Evolutionary conservation across 2,113 vertebrate genomes (phyloP), one percentile per base, ranked within the genome.

Genomic region (Trichechus manatus): DNA sequence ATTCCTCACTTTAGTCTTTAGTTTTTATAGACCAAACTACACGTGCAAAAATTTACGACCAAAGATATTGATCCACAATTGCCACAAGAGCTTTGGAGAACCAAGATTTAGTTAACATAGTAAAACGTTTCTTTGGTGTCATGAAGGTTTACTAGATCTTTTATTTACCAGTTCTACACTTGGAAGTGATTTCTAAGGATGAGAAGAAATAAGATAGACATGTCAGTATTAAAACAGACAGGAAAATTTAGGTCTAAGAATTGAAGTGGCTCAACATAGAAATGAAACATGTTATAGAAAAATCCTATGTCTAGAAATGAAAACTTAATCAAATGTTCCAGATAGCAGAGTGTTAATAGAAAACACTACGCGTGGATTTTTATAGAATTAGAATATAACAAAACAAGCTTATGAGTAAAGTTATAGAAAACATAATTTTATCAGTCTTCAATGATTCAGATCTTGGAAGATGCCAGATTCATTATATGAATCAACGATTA

Each of bases 181-280:
- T 97, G 97, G 70, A 98, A 1, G 0, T 96, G 89, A 97, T 77
- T 96, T 95, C 93, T 61, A 97, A 97, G 70, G 91, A 92, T 79
- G 66, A 87, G 87, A 97, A 97, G 83, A 98, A 97, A 63, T 79
- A 66, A 86, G 95, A 97, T 9, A 64, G 92, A 96, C 42, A 93
- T 39, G 79, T 47, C 81, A 91, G 87, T 95, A 96, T 89, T 92
- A 68, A 77, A 94, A 94, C 68, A 96, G 78, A 97, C 87, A 96
- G 88, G 56, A 96, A 25, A 93, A 96, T 92, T 96, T 97, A 96
- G 70, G 96, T 91, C 17, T 27, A 98, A 98, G 86, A 96, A 96
- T 20, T 64, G 47, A 96, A 83, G n/a, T 63, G 47, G 36, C 14
- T 93, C 50, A 66, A 66, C 36, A 61, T 53, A 33, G 19, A 33